Conservation (phyloP, 2,797 vertebrate genomes). For the Rachycentron canadum region DNA sequence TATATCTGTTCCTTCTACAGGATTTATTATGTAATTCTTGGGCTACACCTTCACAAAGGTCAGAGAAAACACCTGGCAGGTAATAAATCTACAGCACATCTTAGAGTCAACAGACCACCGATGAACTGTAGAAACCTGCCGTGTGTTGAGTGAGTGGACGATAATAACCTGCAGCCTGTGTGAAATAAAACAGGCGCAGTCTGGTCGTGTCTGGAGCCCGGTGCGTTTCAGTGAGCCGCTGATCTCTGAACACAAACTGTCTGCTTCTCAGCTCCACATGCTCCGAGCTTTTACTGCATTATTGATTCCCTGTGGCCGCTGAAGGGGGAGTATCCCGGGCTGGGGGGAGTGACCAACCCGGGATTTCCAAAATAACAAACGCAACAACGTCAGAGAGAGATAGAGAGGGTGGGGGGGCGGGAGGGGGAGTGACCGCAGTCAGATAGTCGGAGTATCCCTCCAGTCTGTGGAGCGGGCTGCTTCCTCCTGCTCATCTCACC, state of each 20-base stretch:
- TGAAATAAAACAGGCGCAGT: too few relatives aligned
- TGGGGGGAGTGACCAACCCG: conserved; percentile 73
- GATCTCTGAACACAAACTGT: background rate
- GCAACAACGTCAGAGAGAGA: conserved; percentile 62
- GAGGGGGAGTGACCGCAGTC: conserved; percentile 46
- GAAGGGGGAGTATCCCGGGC: conserved; percentile 47
- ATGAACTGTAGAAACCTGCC: too few relatives aligned
- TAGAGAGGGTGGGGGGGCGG: conserved; percentile 27
- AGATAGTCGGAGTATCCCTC: conserved; percentile 44
- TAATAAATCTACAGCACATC: too few relatives aligned
- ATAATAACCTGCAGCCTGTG: too few relatives aligned
- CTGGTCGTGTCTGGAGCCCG: too few relatives aligned
- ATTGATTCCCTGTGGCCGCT: conserved; percentile 34
- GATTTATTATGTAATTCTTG: too few relatives aligned
- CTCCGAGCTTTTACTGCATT: conserved; percentile 42
- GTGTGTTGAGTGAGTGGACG: too few relatives aligned
- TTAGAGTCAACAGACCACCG: too few relatives aligned
- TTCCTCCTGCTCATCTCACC: background rate
- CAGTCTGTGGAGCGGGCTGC: conserved; percentile 15
- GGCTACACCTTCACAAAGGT: too few relatives aligned
- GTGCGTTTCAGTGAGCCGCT: too few relatives aligned
- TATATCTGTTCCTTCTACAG: too few relatives aligned
- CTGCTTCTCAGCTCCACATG: background rate
- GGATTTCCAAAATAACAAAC: conserved; percentile 79
- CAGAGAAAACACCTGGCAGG: too few relatives aligned